Base-by-base conservation (phyloP, 2,797 vertebrate species). In the Potorous gilbertii region DNA sequence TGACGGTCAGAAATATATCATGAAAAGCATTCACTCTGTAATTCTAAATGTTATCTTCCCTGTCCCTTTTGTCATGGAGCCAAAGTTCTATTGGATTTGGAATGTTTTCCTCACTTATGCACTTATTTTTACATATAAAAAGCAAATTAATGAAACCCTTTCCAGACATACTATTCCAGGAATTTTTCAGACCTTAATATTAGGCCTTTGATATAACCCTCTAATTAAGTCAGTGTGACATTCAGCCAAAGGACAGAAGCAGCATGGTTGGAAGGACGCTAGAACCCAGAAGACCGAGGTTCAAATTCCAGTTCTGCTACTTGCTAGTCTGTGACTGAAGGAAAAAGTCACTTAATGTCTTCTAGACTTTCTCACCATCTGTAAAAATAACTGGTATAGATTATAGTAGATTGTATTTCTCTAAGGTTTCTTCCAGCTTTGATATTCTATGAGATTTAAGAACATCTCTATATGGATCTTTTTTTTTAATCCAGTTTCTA, bases 31-130 rank as follows among this genome's bases (percentile, higher is more conserved):
- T 66, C 90, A 52, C 95, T 94, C 95, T 50, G 97, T 92, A 52
- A 94, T 93, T 98, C 96, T 95, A 95, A 97, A 97, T 96, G 97
- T 40, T 96, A 18, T 94, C 91, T 96, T 97, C 91, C 27, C 93
- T 93, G 90, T 96, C 91, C 52, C 96, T 98, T 97, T 96, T 94
- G 40, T 93, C 96, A 46, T 50, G 91, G 40, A 94, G 97, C 94
- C 92, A 96, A 54, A 91, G 92, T 97, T 95, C 95, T 96, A 94
- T 97, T 91, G 94, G 95, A 56, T 92, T 90, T 87, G 97, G 92
- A 97, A 97, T 96, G 95, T 93, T 98, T 98, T 97, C 90, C 93
- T 98, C 56, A 90, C 90, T 97, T 95, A 94, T 97, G 55, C 98
- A 96, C 95, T 96, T 97, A 96, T 97, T 94, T 97, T 14, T 62